These are phyloP conservation scores for Lepidochrysops patricia DNA, from an alignment of 2,888 invertebrate species.

Conservation along the genomic window DNA sequence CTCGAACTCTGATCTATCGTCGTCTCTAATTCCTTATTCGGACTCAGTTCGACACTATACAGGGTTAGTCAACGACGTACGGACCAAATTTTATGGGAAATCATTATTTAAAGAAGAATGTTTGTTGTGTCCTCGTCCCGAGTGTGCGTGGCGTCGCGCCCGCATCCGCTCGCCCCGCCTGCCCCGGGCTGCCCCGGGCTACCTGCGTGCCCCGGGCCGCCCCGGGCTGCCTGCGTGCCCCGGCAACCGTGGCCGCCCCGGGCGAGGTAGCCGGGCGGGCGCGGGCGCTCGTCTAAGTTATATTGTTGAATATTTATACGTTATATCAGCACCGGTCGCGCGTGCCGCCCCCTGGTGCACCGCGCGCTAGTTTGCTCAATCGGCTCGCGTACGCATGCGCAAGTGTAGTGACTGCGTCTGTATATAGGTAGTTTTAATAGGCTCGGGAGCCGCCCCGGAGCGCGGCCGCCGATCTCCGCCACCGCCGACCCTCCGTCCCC, in stretches of 20 bases:
- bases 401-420: conserved; percentile 59
- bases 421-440: conserved; percentile 59
- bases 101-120: conserved; percentile 39
- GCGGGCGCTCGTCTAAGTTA: conserved; percentile 30
- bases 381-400: conserved; percentile 55
- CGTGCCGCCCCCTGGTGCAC: conserved; percentile 17
- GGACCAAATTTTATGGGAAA: conserved; percentile 48
- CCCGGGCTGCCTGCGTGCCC: conserved; percentile 21
- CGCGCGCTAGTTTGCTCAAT: conserved; percentile 56
- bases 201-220: conserved; percentile 19
- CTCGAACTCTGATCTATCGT: conserved; percentile 47
- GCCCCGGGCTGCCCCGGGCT: conserved; percentile 22
- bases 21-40: conserved; percentile 46
- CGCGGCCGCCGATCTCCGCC: conserved; percentile 15
- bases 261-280: conserved; percentile 17
- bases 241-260: conserved; percentile 17
- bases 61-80: conserved; percentile 56
- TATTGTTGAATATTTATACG: conserved; percentile 43
- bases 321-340: conserved; percentile 34
- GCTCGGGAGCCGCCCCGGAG: conserved; percentile 31
- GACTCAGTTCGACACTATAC: conserved; percentile 46
- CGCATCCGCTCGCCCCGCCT: conserved; percentile 21
- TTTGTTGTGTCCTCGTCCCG: conserved; percentile 44
- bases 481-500: conserved; percentile 35
- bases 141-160: conserved; percentile 32